A percentile compares a stretch with the other conserved stretches of the same genome.
Evolutionary conservation across 2,113 vertebrate species (phyloP).

Genomic region (Crotophaga sulcirostris): DNA sequence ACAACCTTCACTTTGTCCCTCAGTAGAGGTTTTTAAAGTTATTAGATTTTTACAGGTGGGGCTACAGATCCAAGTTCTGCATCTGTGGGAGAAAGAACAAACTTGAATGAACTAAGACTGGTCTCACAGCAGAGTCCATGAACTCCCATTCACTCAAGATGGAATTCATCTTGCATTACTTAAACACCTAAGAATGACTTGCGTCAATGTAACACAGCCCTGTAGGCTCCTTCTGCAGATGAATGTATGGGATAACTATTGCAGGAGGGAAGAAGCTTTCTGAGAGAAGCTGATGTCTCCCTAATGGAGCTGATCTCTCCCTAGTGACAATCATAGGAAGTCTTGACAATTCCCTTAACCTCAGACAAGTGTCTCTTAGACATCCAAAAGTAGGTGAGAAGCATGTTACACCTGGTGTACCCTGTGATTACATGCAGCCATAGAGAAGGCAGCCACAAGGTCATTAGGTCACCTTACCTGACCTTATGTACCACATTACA

Average conservation of each 20-base stretch:
- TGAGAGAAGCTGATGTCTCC: not conserved
- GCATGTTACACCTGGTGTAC: not conserved
- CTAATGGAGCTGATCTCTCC: not conserved
- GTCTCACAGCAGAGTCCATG: not conserved
- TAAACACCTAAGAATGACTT: not conserved
- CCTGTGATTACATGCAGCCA: not conserved
- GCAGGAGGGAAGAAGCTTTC: not conserved
- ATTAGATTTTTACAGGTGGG: not conserved
- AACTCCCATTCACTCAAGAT: not conserved
- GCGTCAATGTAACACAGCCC: not conserved
- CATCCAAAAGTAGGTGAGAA: not conserved
- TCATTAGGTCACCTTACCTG: not conserved
- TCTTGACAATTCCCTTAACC: not conserved
- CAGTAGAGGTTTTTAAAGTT: not conserved
- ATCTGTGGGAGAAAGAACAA: not conserved
- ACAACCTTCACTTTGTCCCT: not conserved
- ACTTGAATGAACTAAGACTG: not conserved
- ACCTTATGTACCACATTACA: not conserved
- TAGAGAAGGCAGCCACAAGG: not conserved
- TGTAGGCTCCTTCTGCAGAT: not conserved
- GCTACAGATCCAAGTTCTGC: not conserved
- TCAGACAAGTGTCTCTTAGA: not conserved
- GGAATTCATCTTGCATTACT: not conserved
- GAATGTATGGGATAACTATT: not conserved
- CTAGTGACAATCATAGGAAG: not conserved